Evolutionary conservation across 2,888 invertebrate species (phyloP).

Genomic region (Cryptophagus acutangulus): DNA sequence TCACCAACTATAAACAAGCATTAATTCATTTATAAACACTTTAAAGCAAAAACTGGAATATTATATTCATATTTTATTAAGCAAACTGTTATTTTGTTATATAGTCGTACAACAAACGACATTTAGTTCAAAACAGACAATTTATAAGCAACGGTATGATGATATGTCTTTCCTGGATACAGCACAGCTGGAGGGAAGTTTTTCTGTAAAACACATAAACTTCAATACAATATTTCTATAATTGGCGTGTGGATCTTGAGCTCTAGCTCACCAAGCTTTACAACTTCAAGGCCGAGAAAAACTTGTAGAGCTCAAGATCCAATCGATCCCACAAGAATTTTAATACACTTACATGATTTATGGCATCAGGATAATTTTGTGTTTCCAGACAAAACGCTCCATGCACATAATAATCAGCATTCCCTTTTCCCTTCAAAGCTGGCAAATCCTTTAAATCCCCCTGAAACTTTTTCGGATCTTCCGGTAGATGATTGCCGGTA

Average conservation of each 20-base stretch:
- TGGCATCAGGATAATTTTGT: slow-evolving; percentile 88
- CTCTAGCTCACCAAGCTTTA: no score
- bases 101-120: neutral
- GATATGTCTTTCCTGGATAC: slow-evolving; percentile 67
- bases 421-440: slow-evolving; percentile 33
- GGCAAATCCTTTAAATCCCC: slow-evolving; percentile 23
- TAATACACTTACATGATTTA: slow-evolving; percentile 65
- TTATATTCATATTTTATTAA: no score
- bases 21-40: neutral
- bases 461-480: slow-evolving; percentile 40
- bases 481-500: slow-evolving; percentile 72
- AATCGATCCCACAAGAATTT: no score
- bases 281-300: no score
- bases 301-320: no score
- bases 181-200: slow-evolving; percentile 72
- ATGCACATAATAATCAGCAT: slow-evolving; percentile 37
- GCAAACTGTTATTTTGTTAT: no score
- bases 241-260: no score
- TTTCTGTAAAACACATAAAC: slow-evolving; percentile 50
- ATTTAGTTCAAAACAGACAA: slow-evolving; percentile 29
- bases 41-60: neutral
- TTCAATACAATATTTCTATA: neutral
- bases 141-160: slow-evolving; percentile 52
- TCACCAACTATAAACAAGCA: slow-evolving; percentile 1
- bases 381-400: slow-evolving; percentile 86